These are phyloP conservation scores for Stegostoma tigrinum DNA, from an alignment of 2,113 vertebrate genomes.

Conservation along the genomic window DNA sequence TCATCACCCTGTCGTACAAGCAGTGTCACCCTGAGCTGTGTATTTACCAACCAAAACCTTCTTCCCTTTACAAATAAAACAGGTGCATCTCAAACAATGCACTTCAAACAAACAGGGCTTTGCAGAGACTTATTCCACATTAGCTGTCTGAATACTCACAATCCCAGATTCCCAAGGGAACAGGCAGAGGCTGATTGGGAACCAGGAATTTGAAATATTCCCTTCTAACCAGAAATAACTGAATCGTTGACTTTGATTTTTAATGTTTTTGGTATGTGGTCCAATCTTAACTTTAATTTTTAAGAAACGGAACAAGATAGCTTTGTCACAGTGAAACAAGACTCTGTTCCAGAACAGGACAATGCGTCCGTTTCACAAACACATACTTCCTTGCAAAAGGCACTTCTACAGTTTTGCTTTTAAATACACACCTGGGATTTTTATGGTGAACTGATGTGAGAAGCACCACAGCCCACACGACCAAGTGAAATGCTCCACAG, in stretches of 20 bases:
- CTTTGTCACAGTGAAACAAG: background rate
- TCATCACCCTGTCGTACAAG: background rate
- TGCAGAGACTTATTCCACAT: background rate
- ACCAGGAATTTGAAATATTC: background rate
- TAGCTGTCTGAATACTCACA: background rate
- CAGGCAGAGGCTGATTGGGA: background rate
- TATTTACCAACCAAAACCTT: background rate
- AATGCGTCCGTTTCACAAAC: background rate
- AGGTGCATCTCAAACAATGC: background rate
- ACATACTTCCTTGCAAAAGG: background rate
- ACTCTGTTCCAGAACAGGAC: background rate
- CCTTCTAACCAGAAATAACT: background rate
- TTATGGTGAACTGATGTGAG: background rate
- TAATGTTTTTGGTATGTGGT: background rate
- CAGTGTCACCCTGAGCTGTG: background rate
- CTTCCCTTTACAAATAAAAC: background rate
- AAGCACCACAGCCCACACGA: background rate
- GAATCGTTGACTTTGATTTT: background rate
- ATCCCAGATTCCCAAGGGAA: background rate
- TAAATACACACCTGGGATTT: background rate
- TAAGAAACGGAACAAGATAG: background rate
- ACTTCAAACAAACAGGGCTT: background rate
- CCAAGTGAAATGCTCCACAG: background rate
- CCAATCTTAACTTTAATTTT: background rate
- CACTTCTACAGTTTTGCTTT: background rate